Evolutionary conservation across 1,140 invertebrate genomes (phyloP).

Genomic region (Listronotus bonariensis): DNA sequence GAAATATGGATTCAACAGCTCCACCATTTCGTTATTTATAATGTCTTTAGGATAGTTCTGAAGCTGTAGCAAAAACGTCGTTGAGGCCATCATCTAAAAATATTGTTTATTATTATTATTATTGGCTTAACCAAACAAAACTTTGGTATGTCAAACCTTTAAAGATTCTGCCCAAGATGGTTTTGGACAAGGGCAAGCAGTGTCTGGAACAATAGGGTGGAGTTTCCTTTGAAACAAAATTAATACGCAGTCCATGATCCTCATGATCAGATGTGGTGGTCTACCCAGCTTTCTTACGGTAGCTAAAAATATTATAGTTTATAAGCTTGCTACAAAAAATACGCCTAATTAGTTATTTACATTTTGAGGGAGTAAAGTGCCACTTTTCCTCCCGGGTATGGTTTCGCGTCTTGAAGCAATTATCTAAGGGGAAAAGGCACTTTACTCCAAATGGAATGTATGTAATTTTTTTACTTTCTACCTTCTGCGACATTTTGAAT

Average conservation of each 20-base stretch:
- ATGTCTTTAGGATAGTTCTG: slow-evolving; percentile 96
- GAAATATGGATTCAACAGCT: slow-evolving; percentile 89
- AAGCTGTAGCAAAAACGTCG: slow-evolving; percentile 89
- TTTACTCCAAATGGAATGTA: background rate
- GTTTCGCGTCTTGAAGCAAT: too few species aligned
- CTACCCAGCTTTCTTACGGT: slow-evolving; percentile 92
- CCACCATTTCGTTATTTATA: slow-evolving; percentile 97
- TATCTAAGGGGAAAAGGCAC: too few species aligned
- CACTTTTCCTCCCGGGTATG: too few species aligned
- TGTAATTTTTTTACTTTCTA: too few species aligned
- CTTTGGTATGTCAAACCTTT: slow-evolving; percentile 65
- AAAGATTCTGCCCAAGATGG: slow-evolving; percentile 94
- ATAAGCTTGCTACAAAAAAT: too few species aligned
- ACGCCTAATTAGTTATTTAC: too few species aligned
- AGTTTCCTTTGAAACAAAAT: slow-evolving; percentile 90
- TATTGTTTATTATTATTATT: too few species aligned
- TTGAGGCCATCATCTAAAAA: slow-evolving; percentile 89
- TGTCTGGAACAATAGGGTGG: slow-evolving; percentile 79
- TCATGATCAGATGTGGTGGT: slow-evolving; percentile 95
- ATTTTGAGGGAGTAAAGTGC: too few species aligned
- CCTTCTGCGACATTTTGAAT: too few species aligned
- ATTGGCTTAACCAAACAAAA: too few species aligned
- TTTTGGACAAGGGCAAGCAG: slow-evolving; percentile 81
- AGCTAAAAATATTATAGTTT: slow-evolving; percentile 57
- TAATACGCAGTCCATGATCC: slow-evolving; percentile 96